Conservation (phyloP, 2,888 invertebrate genomes). For the Drosophila anomelani region DNA sequence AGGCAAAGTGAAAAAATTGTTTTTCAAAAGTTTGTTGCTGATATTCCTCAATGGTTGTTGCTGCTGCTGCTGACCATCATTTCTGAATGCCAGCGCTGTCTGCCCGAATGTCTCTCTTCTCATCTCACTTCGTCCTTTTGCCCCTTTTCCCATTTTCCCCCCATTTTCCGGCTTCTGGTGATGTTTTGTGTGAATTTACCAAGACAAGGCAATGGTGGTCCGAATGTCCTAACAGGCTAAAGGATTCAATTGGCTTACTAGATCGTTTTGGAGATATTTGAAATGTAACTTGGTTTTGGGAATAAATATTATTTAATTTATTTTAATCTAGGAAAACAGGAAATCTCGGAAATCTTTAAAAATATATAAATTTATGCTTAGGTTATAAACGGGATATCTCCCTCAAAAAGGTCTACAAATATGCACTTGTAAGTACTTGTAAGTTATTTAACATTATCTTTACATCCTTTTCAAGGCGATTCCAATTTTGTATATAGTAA, state of each 20-base stretch:
- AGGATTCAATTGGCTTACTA: constrained; percentile 15
- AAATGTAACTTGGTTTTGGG: background rate
- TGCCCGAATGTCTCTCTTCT: constrained; percentile 30
- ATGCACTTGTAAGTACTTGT: no score
- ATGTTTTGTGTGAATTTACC: constrained; percentile 61
- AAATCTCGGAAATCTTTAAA: no score
- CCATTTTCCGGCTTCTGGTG: constrained; percentile 17
- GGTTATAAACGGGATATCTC: no score
- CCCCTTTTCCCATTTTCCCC: background rate
- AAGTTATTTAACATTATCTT: no score
- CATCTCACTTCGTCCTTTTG: background rate
- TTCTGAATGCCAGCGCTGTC: constrained; percentile 47
- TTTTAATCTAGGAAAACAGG: background rate
- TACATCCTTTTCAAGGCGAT: no score
- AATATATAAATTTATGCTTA: no score
- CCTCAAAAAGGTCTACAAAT: no score
- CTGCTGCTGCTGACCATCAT: constrained; percentile 58
- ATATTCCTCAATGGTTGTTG: constrained; percentile 37
- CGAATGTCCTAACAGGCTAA: constrained; percentile 25
- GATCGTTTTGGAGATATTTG: constrained; percentile 5
- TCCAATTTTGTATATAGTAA: no score
- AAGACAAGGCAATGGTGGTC: constrained; percentile 52
- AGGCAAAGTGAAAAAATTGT: constrained; percentile 73
- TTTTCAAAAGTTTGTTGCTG: constrained; percentile 67
- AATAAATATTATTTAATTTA: background rate